phyloP scores from a whole-genome alignment of 2,113 vertebrate species.

The Hyla sarda region DNA sequence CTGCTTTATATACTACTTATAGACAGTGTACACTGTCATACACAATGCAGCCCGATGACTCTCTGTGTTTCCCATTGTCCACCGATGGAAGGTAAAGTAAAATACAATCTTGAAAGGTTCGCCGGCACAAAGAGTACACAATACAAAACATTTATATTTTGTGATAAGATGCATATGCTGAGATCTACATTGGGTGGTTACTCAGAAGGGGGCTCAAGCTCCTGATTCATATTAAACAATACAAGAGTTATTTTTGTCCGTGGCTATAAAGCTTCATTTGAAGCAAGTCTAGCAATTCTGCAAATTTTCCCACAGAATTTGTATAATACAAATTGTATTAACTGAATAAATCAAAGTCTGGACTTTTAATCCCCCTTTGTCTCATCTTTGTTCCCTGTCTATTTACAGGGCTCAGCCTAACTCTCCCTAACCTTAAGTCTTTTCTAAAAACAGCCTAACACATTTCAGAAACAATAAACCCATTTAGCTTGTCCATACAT shows the following conservation, averaged over 20 bases:
- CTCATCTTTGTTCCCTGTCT: slow-evolving; percentile 7
- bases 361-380: slow-evolving; percentile 9
- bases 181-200: not conserved
- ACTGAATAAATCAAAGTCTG: slow-evolving; percentile 11
- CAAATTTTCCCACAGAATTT: not conserved
- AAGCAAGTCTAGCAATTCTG: not conserved
- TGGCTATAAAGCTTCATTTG: not conserved
- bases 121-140: not conserved
- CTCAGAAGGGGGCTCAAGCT: not conserved
- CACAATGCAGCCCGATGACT: not conserved
- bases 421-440: slow-evolving; percentile 22
- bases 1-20: not conserved
- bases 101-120: slow-evolving; percentile 1
- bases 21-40: not conserved
- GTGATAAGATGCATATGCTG: not conserved
- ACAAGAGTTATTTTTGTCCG: not conserved
- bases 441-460: slow-evolving; percentile 3
- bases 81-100: slow-evolving; percentile 1
- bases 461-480: slow-evolving; percentile 16
- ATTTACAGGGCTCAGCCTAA: not conserved
- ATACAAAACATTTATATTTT: not conserved
- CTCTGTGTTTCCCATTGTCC: slow-evolving; percentile 13
- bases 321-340: no score
- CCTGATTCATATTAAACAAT: not conserved
- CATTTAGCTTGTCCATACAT: not conserved